A percentile compares a stretch with the other conserved stretches of the same genome.
phyloP scores from a whole-genome alignment of 2,888 invertebrate species.

The Callinectes sapidus region DNA sequence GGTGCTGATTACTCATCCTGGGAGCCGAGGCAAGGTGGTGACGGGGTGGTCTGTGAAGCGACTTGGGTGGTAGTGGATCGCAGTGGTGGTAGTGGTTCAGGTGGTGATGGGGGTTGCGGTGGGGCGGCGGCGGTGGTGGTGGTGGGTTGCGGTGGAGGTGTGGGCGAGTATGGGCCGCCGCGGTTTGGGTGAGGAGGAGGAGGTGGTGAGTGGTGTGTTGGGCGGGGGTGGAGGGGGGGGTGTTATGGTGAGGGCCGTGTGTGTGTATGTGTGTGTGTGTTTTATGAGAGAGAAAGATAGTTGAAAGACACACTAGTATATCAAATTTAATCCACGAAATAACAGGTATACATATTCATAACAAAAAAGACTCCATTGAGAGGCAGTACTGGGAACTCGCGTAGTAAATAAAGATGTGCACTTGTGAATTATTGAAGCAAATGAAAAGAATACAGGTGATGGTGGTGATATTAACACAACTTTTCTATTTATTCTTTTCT shows the following conservation, averaged over 20 bases:
- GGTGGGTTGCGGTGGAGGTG: conserved; percentile 30
- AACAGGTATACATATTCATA: not conserved
- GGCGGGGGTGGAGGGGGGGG: not conserved
- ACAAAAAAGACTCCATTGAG: not conserved
- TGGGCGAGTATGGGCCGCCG: not conserved
- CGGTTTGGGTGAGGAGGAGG: not conserved
- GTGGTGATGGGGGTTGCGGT: not conserved
- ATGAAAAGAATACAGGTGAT: not conserved
- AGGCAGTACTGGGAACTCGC: not conserved
- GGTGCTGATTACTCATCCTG: not conserved
- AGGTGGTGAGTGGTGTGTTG: conserved; percentile 17
- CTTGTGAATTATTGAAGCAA: not conserved
- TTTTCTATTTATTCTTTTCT: not conserved
- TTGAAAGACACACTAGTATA: not conserved
- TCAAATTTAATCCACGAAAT: not conserved
- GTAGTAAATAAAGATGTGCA: not conserved
- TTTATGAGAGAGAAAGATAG: not conserved
- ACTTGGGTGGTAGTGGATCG: conserved; percentile 29
- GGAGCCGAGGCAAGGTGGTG: conserved; percentile 25
- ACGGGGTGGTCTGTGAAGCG: conserved; percentile 18
- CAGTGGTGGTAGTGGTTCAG: conserved; percentile 19
- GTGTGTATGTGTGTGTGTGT: not conserved
- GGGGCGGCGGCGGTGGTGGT: not conserved
- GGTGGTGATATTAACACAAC: not conserved
- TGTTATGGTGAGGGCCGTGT: conserved; percentile 7